Percentiles rank a stretch among this genome's conserved stretches.
Evolutionary conservation across 2,797 vertebrate species (phyloP).

Genomic region (Micromesistius poutassou): DNA sequence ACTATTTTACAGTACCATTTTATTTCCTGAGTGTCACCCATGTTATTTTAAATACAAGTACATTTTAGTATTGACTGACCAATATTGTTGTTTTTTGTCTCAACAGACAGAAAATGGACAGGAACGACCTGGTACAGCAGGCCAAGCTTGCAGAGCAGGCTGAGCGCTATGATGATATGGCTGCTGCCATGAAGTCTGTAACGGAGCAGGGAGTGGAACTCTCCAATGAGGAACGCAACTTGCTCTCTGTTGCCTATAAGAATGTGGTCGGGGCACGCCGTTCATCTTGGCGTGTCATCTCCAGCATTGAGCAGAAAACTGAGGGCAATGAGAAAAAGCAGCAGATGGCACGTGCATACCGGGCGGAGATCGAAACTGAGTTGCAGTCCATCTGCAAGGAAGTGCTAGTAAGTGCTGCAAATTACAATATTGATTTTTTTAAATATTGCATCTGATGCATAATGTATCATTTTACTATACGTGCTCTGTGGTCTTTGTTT

Average conservation of each 20-base stretch:
- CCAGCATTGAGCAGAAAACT: slow-evolving; percentile 97
- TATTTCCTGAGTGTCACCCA: background rate
- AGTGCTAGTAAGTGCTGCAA: slow-evolving; percentile 83
- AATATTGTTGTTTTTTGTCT: background rate
- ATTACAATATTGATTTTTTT: background rate
- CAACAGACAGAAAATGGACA: slow-evolving; percentile 87
- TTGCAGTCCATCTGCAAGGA: slow-evolving; percentile 96
- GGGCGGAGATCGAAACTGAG: slow-evolving; percentile 93
- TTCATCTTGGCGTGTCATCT: slow-evolving; percentile 98
- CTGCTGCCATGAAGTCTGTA: slow-evolving; percentile 91
- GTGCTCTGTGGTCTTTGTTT: slow-evolving; percentile 1
- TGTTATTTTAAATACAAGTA: background rate
- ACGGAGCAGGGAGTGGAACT: slow-evolving; percentile 90
- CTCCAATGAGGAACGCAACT: slow-evolving; percentile 95
- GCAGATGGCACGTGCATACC: slow-evolving; percentile 93
- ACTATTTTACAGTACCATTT: background rate
- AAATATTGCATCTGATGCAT: background rate
- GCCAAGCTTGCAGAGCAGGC: slow-evolving; percentile 98
- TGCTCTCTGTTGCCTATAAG: slow-evolving; percentile 98
- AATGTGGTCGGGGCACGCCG: slow-evolving; percentile 97
- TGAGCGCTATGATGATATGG: slow-evolving; percentile 98
- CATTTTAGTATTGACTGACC: background rate
- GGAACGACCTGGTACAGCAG: slow-evolving; percentile 96
- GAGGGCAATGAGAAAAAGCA: slow-evolving; percentile 96
- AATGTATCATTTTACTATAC: background rate